phyloP scores from a whole-genome alignment of 2,797 vertebrate genomes.

The Sebastes aleutianus region DNA sequence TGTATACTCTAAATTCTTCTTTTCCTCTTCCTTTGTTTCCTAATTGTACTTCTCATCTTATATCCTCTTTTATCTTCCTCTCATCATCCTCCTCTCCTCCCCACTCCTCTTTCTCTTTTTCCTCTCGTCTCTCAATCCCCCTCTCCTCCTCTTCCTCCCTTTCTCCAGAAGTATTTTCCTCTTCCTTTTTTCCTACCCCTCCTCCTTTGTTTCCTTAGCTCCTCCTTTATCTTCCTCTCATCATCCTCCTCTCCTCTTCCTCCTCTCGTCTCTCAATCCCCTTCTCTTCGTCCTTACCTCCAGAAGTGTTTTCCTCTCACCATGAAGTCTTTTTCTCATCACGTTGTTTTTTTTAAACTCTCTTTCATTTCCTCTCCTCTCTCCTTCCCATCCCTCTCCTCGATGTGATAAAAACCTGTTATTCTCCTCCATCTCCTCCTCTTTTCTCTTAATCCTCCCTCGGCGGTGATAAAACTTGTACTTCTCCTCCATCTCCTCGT shows the following conservation, averaged over 20 bases:
- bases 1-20: too few relatives aligned
- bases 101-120: neutral
- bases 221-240: neutral
- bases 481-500: conserved; percentile 9
- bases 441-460: conserved; percentile 31
- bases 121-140: neutral
- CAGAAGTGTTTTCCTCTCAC: neutral
- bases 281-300: neutral
- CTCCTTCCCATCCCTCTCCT: neutral
- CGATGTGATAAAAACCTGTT: conserved; percentile 16
- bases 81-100: neutral
- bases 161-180: neutral
- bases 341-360: neutral
- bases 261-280: neutral
- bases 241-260: neutral
- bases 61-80: neutral
- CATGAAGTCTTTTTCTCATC: neutral
- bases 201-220: neutral
- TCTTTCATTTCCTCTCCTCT: neutral
- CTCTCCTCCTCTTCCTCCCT: neutral
- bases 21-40: too few relatives aligned
- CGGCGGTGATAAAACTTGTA: conserved; percentile 38
- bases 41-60: too few relatives aligned
- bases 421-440: conserved; percentile 29
- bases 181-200: too few relatives aligned